Base-by-base conservation (phyloP, 1,140 invertebrate species). In the Nixonia krombeini region DNA sequence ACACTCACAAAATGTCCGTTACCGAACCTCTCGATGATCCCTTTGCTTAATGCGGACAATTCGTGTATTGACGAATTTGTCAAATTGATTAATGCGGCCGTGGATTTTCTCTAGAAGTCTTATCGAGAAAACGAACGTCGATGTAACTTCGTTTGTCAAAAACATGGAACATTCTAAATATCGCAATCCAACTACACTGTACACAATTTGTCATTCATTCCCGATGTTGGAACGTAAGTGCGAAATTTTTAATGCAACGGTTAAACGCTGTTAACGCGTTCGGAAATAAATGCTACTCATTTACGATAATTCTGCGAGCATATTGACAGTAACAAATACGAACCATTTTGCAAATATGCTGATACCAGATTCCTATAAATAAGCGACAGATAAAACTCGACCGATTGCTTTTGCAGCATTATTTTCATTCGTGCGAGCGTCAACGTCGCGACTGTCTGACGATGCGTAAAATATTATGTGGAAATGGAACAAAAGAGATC, bases 321-420 rank as follows among this genome's bases (percentile, higher is more conserved):
- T n/a, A n/a, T n/a, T n/a, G n/a, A n/a, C n/a, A n/a, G n/a, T n/a
- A n/a, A n/a, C n/a, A n/a, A n/a, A n/a, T n/a, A n/a, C n/a, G n/a
- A n/a, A n/a, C n/a, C n/a, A n/a, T 23, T 51, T 38, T 25, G 31
- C 21, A 21, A 51, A 38, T 18, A 10, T 29, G 37, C 25, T 51
- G 57, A 55, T 63, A 49, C 25, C 26, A 49, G 38, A 18, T 12
- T 63, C 57, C 55, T 70, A 71, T 72, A 74, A 70, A 74, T 72
- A 75, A 70, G 49, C 49, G 41, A 18, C 46, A 46, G 73, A 74
- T 74, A 74, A 72, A 38, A n/a, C 9, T 28, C 38, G 26, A 47
- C 40, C 40, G 38, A 57, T 52, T 38, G 49, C 28, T 51, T 29
- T 17, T 28, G 42, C 23, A 26, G 51, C 42, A 61, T 56, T 56